Base-by-base conservation (phyloP, 2,888 invertebrate genomes). In the Cataglyphis altisquamis region DNA sequence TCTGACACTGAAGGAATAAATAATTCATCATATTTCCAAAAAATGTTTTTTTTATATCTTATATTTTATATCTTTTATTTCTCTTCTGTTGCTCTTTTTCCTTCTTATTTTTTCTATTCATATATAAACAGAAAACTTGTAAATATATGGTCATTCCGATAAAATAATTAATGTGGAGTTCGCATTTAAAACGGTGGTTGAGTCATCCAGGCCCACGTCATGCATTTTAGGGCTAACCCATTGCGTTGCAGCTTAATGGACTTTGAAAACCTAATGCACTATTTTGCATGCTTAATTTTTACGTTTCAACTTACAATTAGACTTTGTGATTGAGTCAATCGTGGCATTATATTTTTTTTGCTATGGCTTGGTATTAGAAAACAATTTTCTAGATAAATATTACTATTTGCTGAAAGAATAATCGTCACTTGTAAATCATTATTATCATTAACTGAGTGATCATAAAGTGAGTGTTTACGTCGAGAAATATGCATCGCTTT, bases 241-340 rank as follows among this genome's bases (percentile, higher is more conserved):
- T 77, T 68, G 55, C 77, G 77, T 57, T 68, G 57, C 32, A 77
- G 32, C 39, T 67, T 77, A 77, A 77, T 67, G 55, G 29, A 67
- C 68, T 67, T 77, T 39, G 68, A 64, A 55, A 77, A 67, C 55
- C 55, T 77, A 57, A 77, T 77, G 41, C 15, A 77, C 68, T 77
- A 57, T 15, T 68, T 67, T 41, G 70, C 68, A 57, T 55, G 68
- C 15, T 68, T 77, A 68, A 77, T 77, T 77, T 39, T 68, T 21
- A 77, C 41, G 57, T 77, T 77, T 77, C 36, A 32, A 68, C 39
- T 68, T 57, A 39, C 55, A 3, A 77, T 77, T 77, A 68, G 55
- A 67, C 39, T 36, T 75, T 36, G 64, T 48, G 74, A 67, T 67
- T 52, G 18, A 36, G 36, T 15, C 25, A 75, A 77, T 66, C 29